These are phyloP conservation scores for Zele albiditarsus DNA, from an alignment of 2,888 invertebrate genomes.

Conservation along the genomic window DNA sequence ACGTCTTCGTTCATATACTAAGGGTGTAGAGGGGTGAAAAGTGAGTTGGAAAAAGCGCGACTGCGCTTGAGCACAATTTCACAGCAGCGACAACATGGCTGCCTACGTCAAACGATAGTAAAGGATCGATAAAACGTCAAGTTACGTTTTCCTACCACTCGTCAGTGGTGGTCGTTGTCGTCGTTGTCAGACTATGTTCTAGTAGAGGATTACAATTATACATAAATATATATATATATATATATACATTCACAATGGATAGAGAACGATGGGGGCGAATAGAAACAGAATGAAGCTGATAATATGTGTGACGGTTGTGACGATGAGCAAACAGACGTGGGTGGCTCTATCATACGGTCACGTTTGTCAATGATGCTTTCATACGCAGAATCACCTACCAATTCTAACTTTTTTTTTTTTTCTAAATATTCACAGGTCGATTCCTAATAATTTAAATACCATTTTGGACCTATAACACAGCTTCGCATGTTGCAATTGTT, in stretches of 20 bases:
- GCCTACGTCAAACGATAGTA: slow-evolving; percentile 44
- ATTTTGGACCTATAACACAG: too few relatives aligned
- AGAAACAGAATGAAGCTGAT: too few relatives aligned
- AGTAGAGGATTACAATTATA: neutral
- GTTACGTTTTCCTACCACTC: slow-evolving; percentile 62
- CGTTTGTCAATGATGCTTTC: neutral
- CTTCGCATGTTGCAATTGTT: too few relatives aligned
- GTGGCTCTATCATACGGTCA: neutral
- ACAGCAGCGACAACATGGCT: slow-evolving; percentile 50
- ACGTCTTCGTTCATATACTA: neutral
- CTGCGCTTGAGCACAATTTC: slow-evolving; percentile 52
- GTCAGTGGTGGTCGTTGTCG: slow-evolving; percentile 4
- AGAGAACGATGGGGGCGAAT: too few relatives aligned
- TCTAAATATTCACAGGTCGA: too few relatives aligned
- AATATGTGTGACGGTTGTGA: too few relatives aligned
- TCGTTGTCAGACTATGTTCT: slow-evolving; percentile 17
- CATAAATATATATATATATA: too few relatives aligned
- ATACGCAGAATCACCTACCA: neutral
- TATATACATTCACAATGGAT: neutral
- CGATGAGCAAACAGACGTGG: too few relatives aligned
- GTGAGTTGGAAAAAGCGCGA: slow-evolving; percentile 10
- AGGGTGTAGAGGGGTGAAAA: slow-evolving; percentile 29
- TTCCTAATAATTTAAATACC: too few relatives aligned
- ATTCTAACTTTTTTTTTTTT: too few relatives aligned
- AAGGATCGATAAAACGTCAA: slow-evolving; percentile 66